Conservation (phyloP, 2,113 vertebrate species). For the Acanthochromis polyacanthus region DNA sequence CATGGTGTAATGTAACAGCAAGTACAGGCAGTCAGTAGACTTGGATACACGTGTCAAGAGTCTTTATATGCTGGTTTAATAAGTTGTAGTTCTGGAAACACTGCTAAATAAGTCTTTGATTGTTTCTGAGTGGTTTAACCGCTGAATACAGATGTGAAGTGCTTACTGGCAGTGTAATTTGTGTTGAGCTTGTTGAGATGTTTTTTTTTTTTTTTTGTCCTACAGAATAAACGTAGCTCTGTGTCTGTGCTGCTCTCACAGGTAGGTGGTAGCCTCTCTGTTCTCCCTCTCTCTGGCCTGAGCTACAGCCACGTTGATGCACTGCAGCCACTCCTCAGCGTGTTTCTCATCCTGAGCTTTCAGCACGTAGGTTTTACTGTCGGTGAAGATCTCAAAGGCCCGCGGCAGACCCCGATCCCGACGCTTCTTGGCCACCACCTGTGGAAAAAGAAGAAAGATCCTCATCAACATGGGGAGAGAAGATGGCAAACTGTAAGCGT, state of each 20-base stretch:
- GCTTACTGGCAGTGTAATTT: conserved; percentile 21
- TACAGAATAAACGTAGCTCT: neutral
- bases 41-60: neutral
- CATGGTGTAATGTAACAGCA: conserved; percentile 12
- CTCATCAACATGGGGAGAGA: neutral
- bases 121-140: neutral
- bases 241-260: conserved; percentile 75
- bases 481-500: neutral
- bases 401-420: conserved; percentile 91
- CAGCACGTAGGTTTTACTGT: conserved; percentile 91
- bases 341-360: conserved; percentile 94
- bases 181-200: neutral
- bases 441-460: neutral
- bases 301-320: conserved; percentile 94
- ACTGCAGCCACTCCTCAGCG: conserved; percentile 95
- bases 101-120: conserved; percentile 17
- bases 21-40: neutral
- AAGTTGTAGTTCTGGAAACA: conserved; percentile 23
- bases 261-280: conserved; percentile 92
- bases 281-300: conserved; percentile 92
- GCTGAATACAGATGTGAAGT: neutral
- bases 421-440: conserved; percentile 89
- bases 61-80: conserved; percentile 45
- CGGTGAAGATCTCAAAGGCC: conserved; percentile 97
- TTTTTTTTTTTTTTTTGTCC: neutral